Percentiles rank a stretch among this genome's conserved stretches.
Evolutionary conservation across 1,140 invertebrate species (phyloP).

Genomic region (Thaumetopoea pityocampa): DNA sequence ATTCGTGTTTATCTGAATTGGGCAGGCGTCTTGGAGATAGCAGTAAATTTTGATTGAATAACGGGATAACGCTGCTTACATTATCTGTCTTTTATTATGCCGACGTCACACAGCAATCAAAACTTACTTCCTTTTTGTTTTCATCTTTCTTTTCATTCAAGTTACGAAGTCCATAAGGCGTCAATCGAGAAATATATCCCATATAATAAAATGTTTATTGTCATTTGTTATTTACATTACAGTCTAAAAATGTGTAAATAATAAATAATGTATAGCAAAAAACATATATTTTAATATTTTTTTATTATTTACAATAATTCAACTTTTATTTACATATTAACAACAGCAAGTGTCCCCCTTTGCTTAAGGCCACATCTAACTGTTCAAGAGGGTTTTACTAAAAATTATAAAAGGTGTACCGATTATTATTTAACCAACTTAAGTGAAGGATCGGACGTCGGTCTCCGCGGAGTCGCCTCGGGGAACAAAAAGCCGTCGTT

Average conservation of each 20-base stretch:
- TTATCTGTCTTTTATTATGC: too few species aligned
- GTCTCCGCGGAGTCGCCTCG: conserved; percentile 20
- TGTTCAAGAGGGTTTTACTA: conserved; percentile 54
- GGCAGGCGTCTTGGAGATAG: too few species aligned
- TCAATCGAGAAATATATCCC: too few species aligned
- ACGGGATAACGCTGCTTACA: too few species aligned
- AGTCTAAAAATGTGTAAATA: conserved; percentile 13
- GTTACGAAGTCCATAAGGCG: too few species aligned
- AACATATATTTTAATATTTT: conserved; percentile 74
- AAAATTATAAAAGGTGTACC: conserved; percentile 55
- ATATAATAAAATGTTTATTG: not conserved
- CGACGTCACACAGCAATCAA: too few species aligned
- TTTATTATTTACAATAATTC: conserved; percentile 75
- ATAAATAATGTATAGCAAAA: conserved; percentile 55
- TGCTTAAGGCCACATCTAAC: conserved; percentile 60
- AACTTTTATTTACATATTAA: conserved; percentile 76
- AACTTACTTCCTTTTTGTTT: too few species aligned
- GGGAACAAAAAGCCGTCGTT: conserved; percentile 25
- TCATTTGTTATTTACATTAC: not conserved
- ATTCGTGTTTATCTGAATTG: too few species aligned
- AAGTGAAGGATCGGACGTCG: conserved; percentile 7
- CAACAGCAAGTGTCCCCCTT: conserved; percentile 66
- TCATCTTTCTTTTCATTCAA: too few species aligned
- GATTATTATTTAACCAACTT: conserved; percentile 20
- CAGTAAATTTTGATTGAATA: too few species aligned